These are phyloP conservation scores for Ondatra zibethicus DNA, from an alignment of 2,113 vertebrate species.

Conservation along the genomic window DNA sequence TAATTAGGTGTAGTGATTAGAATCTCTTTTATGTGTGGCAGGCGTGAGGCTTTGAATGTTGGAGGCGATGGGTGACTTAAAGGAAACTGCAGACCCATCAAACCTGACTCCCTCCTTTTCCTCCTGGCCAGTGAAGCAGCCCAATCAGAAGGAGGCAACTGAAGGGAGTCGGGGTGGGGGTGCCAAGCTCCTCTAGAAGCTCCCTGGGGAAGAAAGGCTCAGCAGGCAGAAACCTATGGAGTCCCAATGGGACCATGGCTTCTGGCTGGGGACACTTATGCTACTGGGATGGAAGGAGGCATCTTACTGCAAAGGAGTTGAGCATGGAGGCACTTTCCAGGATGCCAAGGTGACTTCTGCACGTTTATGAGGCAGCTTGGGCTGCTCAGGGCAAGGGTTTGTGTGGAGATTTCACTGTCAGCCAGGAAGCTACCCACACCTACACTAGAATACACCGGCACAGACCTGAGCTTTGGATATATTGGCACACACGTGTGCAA, in stretches of 20 bases:
- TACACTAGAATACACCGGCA: neutral
- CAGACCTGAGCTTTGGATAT: neutral
- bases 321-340: neutral
- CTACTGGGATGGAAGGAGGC: neutral
- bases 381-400: neutral
- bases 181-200: neutral
- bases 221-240: neutral
- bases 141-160: neutral
- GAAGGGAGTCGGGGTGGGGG: no score
- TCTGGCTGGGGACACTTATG: neutral
- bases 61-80: conserved; percentile 62
- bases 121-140: neutral
- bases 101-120: conserved; percentile 1
- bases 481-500: neutral
- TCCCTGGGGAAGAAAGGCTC: neutral
- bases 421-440: neutral
- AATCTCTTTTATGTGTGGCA: conserved; percentile 81
- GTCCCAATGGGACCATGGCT: neutral
- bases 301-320: neutral
- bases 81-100: conserved; percentile 53
- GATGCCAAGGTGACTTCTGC: neutral
- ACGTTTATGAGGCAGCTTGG: rapidly evolving
- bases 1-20: conserved; percentile 83
- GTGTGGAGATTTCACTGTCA: neutral
- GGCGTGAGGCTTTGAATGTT: conserved; percentile 65